phyloP scores from a whole-genome alignment of 2,797 vertebrate species.

The Bufotes viridis region DNA sequence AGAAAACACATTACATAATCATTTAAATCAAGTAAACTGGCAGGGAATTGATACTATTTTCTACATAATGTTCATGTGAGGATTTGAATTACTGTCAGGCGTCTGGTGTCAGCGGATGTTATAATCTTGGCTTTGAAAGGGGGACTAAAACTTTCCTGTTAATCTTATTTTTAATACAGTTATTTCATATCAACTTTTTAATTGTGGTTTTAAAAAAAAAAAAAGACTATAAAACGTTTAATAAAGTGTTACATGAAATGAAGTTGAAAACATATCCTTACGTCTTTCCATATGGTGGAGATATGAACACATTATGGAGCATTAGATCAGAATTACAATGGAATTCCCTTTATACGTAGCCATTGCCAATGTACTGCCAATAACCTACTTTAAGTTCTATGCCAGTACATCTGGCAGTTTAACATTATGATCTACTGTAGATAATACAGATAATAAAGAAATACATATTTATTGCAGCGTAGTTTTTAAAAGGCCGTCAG shows the following conservation, averaged over 20 bases:
- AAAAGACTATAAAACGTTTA: background rate
- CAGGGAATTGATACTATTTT: slow-evolving; percentile 49
- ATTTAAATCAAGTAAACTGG: slow-evolving; percentile 55
- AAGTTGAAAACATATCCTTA: background rate
- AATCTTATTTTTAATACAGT: background rate
- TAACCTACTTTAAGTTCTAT: background rate
- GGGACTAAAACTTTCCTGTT: slow-evolving; percentile 6
- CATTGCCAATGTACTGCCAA: background rate
- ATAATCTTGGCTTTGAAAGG: slow-evolving; percentile 41
- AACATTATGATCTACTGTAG: background rate
- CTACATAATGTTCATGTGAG: slow-evolving; percentile 40
- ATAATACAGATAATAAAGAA: too few relatives aligned
- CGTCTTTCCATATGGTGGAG: background rate
- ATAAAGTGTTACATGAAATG: background rate
- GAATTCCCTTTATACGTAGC: background rate
- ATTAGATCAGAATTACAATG: background rate
- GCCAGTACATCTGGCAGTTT: background rate
- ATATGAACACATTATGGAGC: background rate
- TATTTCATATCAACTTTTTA: background rate
- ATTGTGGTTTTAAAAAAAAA: slow-evolving; percentile 3
- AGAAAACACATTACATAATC: slow-evolving; percentile 53
- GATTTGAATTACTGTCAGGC: slow-evolving; percentile 54
- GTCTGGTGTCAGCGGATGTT: slow-evolving; percentile 45
- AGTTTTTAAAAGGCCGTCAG: too few relatives aligned
- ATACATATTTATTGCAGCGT: too few relatives aligned